Conservation (phyloP, 2,113 vertebrate species). For the Procapra przewalskii region DNA sequence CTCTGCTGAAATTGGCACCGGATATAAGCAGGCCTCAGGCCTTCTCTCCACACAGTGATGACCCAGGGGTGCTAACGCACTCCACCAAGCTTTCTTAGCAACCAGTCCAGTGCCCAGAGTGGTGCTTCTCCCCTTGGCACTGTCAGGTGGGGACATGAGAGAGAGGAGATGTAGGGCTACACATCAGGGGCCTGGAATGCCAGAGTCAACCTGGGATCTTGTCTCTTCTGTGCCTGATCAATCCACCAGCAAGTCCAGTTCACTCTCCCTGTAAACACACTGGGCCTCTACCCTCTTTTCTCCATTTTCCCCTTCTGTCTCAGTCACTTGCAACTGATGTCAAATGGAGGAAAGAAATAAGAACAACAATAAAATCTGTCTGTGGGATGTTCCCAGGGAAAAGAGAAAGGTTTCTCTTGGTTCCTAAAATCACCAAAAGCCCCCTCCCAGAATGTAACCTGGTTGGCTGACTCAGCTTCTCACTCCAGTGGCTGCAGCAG, state of each 20-base stretch:
- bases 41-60: background rate
- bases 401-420: background rate
- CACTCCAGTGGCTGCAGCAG: background rate
- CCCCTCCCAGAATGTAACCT: background rate
- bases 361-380: background rate
- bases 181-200: fast-evolving
- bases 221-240: background rate
- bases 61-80: background rate
- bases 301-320: background rate
- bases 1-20: background rate
- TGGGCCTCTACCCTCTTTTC: background rate
- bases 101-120: fast-evolving
- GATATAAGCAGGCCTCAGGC: background rate
- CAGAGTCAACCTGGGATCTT: background rate
- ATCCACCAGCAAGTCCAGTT: background rate
- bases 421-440: background rate
- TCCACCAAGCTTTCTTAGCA: background rate
- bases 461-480: background rate
- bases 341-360: background rate
- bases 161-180: background rate
- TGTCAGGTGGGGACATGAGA: background rate
- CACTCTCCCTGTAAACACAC: fast-evolving
- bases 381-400: background rate
- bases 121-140: background rate
- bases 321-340: background rate